Evolutionary conservation across 2,113 vertebrate genomes (phyloP).

Genomic region (Burhinus oedicnemus): DNA sequence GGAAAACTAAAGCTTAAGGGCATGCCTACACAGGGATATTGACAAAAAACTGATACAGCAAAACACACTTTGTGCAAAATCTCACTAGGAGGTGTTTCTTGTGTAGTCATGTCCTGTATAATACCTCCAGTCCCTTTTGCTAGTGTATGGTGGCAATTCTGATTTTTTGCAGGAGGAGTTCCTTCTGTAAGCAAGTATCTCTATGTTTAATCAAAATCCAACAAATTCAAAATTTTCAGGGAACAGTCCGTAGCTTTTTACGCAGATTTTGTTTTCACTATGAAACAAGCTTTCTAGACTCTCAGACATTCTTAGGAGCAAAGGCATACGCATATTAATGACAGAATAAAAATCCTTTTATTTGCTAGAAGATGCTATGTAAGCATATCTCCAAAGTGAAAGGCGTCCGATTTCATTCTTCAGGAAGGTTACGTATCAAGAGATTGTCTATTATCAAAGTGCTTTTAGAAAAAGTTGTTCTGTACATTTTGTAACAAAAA

Average conservation of each 20-base stretch:
- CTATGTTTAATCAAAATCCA: not conserved
- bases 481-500: not conserved
- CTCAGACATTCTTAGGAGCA: not conserved
- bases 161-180: not conserved
- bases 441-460: not conserved
- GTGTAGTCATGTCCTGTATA: rapidly evolving
- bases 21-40: not conserved
- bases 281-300: not conserved
- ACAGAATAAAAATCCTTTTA: not conserved
- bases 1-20: not conserved
- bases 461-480: not conserved
- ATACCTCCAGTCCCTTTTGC: not conserved
- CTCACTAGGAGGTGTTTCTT: not conserved
- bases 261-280: not conserved
- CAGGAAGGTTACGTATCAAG: too few relatives aligned
- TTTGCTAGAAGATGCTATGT: not conserved
- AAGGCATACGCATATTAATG: not conserved
- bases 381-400: not conserved
- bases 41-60: not conserved
- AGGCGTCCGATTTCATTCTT: not conserved
- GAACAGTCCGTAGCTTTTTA: not conserved
- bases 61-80: not conserved
- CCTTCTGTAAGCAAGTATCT: not conserved
- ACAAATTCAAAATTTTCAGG: not conserved
- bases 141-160: not conserved